phyloP scores from a whole-genome alignment of 1,140 invertebrate genomes.

The Idris sp. region DNA sequence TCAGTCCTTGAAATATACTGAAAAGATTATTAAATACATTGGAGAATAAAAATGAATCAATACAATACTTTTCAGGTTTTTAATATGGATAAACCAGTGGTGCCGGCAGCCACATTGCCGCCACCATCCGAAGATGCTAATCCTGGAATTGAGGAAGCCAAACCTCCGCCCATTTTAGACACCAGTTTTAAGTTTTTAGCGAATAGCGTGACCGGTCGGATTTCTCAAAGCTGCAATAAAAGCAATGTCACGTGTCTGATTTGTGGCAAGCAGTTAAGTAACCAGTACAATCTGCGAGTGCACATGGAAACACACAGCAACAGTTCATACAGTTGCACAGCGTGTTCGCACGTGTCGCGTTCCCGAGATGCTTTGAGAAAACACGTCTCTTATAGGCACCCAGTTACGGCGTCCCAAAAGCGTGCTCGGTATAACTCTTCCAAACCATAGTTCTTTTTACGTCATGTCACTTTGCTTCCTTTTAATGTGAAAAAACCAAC shows the following conservation, averaged over 20 bases:
- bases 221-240: conserved; percentile 74
- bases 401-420: conserved; percentile 78
- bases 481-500: conserved; percentile 4
- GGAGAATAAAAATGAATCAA: no score
- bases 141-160: conserved; percentile 64
- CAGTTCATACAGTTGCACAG: conserved; percentile 87
- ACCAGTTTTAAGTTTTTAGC: conserved; percentile 72
- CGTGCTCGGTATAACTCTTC: conserved; percentile 70
- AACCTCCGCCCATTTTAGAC: conserved; percentile 68
- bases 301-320: conserved; percentile 94
- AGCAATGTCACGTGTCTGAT: conserved; percentile 87
- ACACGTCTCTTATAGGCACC: conserved; percentile 91
- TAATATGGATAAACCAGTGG: conserved; percentile 15
- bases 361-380: conserved; percentile 91
- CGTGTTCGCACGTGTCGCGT: conserved; percentile 90
- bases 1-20: no score
- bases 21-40: no score
- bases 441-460: conserved; percentile 55
- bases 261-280: conserved; percentile 91
- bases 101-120: conserved; percentile 9
- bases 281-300: conserved; percentile 92
- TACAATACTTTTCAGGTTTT: conserved; percentile 9
- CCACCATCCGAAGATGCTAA: conserved; percentile 59
- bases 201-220: conserved; percentile 54
- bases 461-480: background rate